These are phyloP conservation scores for Cataglyphis livida DNA, from an alignment of 2,888 invertebrate genomes.

Conservation along the genomic window DNA sequence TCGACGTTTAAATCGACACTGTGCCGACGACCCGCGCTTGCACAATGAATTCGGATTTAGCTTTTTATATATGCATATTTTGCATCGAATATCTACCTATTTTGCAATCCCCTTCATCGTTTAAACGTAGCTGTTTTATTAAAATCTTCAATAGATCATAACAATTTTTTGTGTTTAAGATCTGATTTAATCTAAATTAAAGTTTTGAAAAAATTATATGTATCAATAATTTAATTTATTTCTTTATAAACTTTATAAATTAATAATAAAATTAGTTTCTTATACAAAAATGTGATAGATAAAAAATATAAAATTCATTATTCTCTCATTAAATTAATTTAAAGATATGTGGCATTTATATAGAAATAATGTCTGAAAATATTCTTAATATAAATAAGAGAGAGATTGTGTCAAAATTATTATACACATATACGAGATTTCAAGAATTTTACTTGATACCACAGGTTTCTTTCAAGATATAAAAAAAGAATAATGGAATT, in stretches of 20 bases:
- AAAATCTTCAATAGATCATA: neutral
- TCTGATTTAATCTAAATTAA: neutral
- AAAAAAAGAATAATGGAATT: slow-evolving; percentile 47
- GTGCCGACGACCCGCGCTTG: slow-evolving; percentile 67
- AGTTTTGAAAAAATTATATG: neutral
- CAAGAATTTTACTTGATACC: slow-evolving; percentile 2
- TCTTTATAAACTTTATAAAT: neutral
- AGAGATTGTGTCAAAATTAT: neutral
- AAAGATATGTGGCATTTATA: neutral
- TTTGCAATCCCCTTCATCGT: slow-evolving; percentile 57
- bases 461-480: neutral
- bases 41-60: slow-evolving; percentile 71
- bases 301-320: neutral
- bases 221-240: neutral
- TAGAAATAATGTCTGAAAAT: neutral
- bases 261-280: slow-evolving; percentile 1
- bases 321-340: neutral
- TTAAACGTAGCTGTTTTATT: slow-evolving; percentile 54
- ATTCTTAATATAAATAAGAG: neutral
- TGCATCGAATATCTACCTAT: slow-evolving; percentile 60
- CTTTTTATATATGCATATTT: slow-evolving; percentile 62
- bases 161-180: neutral
- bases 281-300: neutral
- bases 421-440: neutral
- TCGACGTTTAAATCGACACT: slow-evolving; percentile 39